phyloP scores from a whole-genome alignment of 2,888 invertebrate genomes.

The Craniophora ligustri region DNA sequence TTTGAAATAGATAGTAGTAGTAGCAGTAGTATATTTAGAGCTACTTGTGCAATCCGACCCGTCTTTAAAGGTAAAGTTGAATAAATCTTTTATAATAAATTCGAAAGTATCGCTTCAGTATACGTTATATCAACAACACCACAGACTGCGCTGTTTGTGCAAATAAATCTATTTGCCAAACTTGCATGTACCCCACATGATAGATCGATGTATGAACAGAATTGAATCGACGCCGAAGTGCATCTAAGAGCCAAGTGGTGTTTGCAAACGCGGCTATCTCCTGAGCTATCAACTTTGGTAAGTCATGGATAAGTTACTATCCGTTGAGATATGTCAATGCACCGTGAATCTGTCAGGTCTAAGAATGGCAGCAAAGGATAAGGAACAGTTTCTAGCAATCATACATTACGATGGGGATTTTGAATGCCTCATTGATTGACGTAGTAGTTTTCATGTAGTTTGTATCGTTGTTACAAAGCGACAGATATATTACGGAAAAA shows the following conservation, averaged over 20 bases:
- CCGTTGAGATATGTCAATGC: slow-evolving; percentile 37
- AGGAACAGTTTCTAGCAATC: background rate
- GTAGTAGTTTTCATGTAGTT: too few relatives aligned
- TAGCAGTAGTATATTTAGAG: too few relatives aligned
- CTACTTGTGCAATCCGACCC: too few relatives aligned
- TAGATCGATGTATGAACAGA: slow-evolving; percentile 22
- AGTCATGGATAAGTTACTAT: slow-evolving; percentile 32
- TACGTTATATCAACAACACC: too few relatives aligned
- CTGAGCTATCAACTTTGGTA: slow-evolving; percentile 24
- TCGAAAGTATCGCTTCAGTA: too few relatives aligned
- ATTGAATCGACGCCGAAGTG: slow-evolving; percentile 28
- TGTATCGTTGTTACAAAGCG: too few relatives aligned
- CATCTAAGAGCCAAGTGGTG: slow-evolving; percentile 34
- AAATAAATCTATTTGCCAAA: slow-evolving; percentile 2
- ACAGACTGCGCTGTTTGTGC: background rate
- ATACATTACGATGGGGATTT: too few relatives aligned
- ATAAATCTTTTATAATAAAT: too few relatives aligned
- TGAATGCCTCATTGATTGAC: too few relatives aligned
- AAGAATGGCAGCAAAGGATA: slow-evolving; percentile 21
- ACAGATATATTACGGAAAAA: too few relatives aligned
- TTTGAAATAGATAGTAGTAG: too few relatives aligned
- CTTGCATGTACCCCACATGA: background rate
- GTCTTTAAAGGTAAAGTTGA: too few relatives aligned
- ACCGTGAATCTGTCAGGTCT: slow-evolving; percentile 5
- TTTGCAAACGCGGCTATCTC: slow-evolving; percentile 23